Base-by-base conservation (phyloP, 2,113 vertebrate genomes). In the Sisor rabdophorus region DNA sequence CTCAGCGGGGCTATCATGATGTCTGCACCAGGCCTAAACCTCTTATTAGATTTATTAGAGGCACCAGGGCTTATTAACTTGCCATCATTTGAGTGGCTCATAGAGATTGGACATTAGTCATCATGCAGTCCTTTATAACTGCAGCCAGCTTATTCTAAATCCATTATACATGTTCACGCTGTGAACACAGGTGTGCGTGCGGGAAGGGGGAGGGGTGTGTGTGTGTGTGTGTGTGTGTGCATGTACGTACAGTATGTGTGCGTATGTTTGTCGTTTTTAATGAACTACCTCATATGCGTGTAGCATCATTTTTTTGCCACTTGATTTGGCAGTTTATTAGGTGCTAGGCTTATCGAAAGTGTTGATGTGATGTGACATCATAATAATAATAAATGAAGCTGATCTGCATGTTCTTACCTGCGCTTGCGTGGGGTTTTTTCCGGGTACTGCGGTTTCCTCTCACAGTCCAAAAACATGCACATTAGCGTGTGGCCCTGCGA, bases 21-120 rank as follows among this genome's bases (percentile, higher is more conserved):
- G 55, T 61, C 56, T 69, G 68, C 56, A 5, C 47, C 7, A 17
- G 26, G 30, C 19, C 73, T 19, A 20, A 36, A 71, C 55, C 73
- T 61, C 65, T 75, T 54, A 75, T 76, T 75, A 71, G 73, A 75
- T 80, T 75, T 80, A 71, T 80, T 71, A 76, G 54, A 80, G 71
- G 65, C 67, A 59, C 56, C 72, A 60, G 73, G 36, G 44, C 67
- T 61, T 28, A 70, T 63, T 54, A 75, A 75, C 72, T 44, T 28
- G 20, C 55, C 55, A 68, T 75, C 61, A 59, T 79, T 50, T 74
- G 53, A 40, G 11, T 58, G 53, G 74, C 50, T 79, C 40, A 50
- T 55, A 54, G 71, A 79, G 52, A 65, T 67, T 40, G 71, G 63
- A 56, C 7, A 69, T 79, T 79, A 73, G 71, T 79, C 71, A 63